These are phyloP conservation scores for Protosalanx chinensis DNA, from an alignment of 2,797 vertebrate species.

Conservation along the genomic window DNA sequence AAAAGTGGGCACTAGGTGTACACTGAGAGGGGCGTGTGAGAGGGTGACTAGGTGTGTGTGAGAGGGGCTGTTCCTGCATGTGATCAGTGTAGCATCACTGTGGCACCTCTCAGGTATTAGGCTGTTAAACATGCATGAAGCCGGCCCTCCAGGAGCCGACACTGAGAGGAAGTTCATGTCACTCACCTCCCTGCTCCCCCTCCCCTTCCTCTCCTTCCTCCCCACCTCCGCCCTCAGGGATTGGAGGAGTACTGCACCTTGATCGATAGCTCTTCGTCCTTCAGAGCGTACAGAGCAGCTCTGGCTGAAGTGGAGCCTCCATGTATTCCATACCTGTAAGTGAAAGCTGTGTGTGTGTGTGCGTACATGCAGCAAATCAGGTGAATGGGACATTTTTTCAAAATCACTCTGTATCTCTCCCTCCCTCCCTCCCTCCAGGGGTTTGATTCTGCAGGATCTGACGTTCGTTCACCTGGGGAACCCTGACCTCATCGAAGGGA, in stretches of 20 bases:
- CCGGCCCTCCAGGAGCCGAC: no score
- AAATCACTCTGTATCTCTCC: not conserved
- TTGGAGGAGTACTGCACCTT: conserved; percentile 96
- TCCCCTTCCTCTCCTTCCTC: not conserved
- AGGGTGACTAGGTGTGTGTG: not conserved
- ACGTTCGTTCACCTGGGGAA: conserved; percentile 98
- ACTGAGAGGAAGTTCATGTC: no score
- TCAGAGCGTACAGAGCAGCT: conserved; percentile 93
- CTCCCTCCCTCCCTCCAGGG: conserved; percentile 69
- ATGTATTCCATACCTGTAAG: conserved; percentile 97
- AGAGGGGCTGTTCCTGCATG: not conserved
- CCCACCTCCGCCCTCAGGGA: conserved; percentile 71
- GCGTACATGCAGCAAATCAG: not conserved
- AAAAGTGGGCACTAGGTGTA: no score
- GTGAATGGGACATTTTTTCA: not conserved
- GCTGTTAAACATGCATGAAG: not conserved
- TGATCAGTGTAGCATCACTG: not conserved
- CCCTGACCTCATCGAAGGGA: conserved; percentile 92
- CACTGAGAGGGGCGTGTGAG: no score
- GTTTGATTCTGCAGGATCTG: conserved; percentile 95
- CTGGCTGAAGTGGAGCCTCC: conserved; percentile 94
- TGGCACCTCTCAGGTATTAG: not conserved
- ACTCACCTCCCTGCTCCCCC: not conserved
- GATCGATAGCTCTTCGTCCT: conserved; percentile 98
- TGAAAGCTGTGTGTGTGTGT: conserved; percentile 21